Evolutionary conservation across 2,113 vertebrate genomes (phyloP).

Genomic region (Grammomys dolichurus): DNA sequence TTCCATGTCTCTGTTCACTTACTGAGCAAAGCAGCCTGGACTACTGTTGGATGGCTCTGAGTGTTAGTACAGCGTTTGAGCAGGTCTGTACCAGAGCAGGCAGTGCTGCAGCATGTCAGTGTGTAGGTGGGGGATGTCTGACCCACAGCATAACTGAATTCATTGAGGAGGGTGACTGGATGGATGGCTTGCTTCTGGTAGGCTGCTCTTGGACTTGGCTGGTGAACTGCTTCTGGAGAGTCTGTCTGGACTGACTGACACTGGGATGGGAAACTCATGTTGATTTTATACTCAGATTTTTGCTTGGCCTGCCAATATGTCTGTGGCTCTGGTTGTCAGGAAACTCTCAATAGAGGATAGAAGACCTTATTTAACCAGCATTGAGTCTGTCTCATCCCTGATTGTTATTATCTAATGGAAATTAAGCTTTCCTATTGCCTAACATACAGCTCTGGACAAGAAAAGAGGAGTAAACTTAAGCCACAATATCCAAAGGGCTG

Average conservation of each 20-base stretch:
- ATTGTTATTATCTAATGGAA: conserved; percentile 78
- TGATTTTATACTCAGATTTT: conserved; percentile 73
- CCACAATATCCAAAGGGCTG: conserved; percentile 20
- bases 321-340: conserved; percentile 59
- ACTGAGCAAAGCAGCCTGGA: not conserved
- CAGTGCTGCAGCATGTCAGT: not conserved
- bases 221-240: not conserved
- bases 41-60: not conserved
- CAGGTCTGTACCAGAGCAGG: conserved; percentile 14
- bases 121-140: not conserved
- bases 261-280: conserved; percentile 50
- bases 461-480: conserved; percentile 41
- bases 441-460: conserved; percentile 20
- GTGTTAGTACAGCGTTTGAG: not conserved
- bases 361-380: conserved; percentile 68
- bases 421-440: conserved; percentile 62
- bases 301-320: conserved; percentile 69
- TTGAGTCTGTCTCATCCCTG: conserved; percentile 36
- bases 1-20: not conserved
- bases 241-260: conserved; percentile 19
- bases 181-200: not conserved
- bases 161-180: not conserved
- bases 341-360: conserved; percentile 52
- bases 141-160: conserved; percentile 38
- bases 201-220: not conserved